Base-by-base conservation (phyloP, 2,888 invertebrate genomes). In the Melieria picta region DNA sequence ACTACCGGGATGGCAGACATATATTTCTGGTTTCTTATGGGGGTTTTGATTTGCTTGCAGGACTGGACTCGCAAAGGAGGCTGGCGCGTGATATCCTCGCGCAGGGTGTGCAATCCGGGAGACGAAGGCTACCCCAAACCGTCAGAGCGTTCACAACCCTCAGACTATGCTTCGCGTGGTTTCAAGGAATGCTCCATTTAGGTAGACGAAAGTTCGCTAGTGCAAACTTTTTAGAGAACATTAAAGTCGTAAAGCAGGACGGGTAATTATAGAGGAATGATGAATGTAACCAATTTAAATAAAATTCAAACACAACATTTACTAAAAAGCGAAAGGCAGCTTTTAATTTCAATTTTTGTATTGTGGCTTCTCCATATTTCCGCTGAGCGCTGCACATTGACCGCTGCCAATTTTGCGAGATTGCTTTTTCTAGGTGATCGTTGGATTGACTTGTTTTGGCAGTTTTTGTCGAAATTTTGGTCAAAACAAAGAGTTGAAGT, bases 51-150 rank as follows among this genome's bases (percentile, higher is more conserved):
- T 70, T 10, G 57, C 10, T 74, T 78, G 1, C 69, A 93, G 93
- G 91, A 93, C 84, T 96, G 95, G 96, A 92, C 92, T 0, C 90
- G 90, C 75, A 91, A 91, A 81, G 90, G 91, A 71, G 94, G 94
- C 61, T 93, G 93, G 92, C 89, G 90, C 86, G 88, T 93, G 0
- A 80, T 89, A 52, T 78, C 77, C 10, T 89, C 90, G 0, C 90
- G 92, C 74, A 83, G 83, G 6, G 88, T 89, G 72, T 88, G 91
- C 16, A 85, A 90, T 71, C 93, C 93, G 52, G 93, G 93, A 4
- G 93, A 94, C 83, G 89, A 90, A 69, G 91, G 88, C 1, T 95
- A 89, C 83, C 94, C 94, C 0, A 89, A 87, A 79, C 80, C 88
- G 65, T 90, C 91, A 7, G 89, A 91, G 2, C 90, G 89, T 65